Evolutionary conservation across 1,140 invertebrate species (phyloP), one percentile per base, ranked within the genome.

Genomic region (Drosophila repletoides): DNA sequence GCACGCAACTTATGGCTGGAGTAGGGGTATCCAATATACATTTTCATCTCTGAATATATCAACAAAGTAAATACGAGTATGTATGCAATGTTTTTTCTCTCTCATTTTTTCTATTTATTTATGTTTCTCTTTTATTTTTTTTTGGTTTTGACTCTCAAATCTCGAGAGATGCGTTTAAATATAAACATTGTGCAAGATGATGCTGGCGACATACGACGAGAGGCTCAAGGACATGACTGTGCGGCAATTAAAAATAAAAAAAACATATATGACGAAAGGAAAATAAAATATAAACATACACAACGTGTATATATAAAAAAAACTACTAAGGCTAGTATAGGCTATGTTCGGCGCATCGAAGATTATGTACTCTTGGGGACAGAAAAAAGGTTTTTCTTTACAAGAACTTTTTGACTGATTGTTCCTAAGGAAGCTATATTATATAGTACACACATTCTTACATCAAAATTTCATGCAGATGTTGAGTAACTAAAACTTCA

Each of bases 131-230:
- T 46, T 41, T 64, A 43, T 24, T 70, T 46, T 64, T 48, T 40
- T 24, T 21, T 33, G 63, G 34, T 65, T 65, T 48, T 26, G 29
- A 28, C 38, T 52, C 55, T 36, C 3, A 7, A 40, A 55, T 15
- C n/a, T 51, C 51, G 34, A 71, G 56, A 75, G 73, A 71, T 76
- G 72, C 71, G 67, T 80, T 80, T 80, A 81, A 80, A 80, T 81
- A 80, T 80, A 80, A 73, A 73, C 48, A 70, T 53, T 52, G 64
- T 10, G 24, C 22, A 12, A 67, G 56, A 59, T 24, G 10, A 19
- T 56, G 52, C 6, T 43, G 33, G 61, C 38, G 63, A 43, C 21
- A 61, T 7, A 24, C 29, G 17, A 24, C 14, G n/a, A 45, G 51
- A 49, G 36, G 45, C 52, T 66, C 60, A 65, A 64, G 67, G 52